phyloP scores from a whole-genome alignment of 2,797 vertebrate genomes.

The Pitangus sulphuratus region DNA sequence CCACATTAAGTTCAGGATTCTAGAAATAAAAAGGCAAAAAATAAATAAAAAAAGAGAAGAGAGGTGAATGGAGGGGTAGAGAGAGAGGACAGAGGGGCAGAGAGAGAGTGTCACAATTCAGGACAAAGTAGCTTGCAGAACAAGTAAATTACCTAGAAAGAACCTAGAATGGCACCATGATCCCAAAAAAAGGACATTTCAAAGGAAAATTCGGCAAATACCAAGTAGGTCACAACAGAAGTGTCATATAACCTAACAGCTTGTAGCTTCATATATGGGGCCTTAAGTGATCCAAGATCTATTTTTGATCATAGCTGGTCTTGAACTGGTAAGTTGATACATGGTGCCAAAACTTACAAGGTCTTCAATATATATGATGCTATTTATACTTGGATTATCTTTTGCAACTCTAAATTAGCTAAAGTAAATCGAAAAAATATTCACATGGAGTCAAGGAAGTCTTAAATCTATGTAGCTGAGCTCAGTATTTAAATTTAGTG shows the following conservation, averaged over 20 bases:
- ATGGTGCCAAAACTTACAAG: not conserved
- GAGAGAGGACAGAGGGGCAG: not conserved
- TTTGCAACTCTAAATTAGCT: not conserved
- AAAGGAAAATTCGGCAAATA: not conserved
- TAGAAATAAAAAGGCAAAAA: fast-evolving
- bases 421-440: not conserved
- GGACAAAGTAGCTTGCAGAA: not conserved
- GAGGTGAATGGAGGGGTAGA: not conserved
- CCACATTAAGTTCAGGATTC: fast-evolving
- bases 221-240: not conserved
- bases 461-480: not conserved
- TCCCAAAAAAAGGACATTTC: not conserved
- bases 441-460: not conserved
- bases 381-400: not conserved
- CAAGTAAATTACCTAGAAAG: not conserved
- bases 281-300: not conserved
- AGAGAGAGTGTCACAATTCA: not conserved
- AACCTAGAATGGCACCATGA: not conserved
- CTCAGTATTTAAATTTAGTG: not conserved
- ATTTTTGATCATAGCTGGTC: not conserved
- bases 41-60: not conserved
- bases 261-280: not conserved
- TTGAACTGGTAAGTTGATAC: not conserved
- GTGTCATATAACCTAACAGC: not conserved
- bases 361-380: not conserved